These are phyloP conservation scores for Macrocentrus cingulum DNA, from an alignment of 1,140 invertebrate genomes.

Conservation along the genomic window DNA sequence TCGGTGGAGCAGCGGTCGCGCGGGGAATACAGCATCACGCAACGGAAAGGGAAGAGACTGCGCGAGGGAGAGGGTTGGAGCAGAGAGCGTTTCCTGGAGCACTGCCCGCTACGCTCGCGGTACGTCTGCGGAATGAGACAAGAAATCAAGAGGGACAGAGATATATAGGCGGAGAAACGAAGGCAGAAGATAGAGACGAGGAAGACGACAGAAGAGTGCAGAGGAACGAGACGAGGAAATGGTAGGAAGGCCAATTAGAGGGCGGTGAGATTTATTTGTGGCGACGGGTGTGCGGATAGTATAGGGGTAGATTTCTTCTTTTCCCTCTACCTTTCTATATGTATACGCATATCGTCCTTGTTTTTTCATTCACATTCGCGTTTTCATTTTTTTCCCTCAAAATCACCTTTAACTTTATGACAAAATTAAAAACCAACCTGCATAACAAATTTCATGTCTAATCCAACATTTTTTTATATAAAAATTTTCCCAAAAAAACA, in stretches of 20 bases:
- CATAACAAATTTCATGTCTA: no score
- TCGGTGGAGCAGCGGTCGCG: constrained; percentile 19
- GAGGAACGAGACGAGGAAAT: constrained; percentile 50
- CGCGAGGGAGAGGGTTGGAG: constrained; percentile 30
- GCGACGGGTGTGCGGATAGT: constrained; percentile 56
- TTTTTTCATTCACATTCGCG: constrained; percentile 2
- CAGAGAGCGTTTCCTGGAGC: constrained; percentile 48
- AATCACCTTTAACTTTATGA: no score
- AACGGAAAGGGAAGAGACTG: constrained; percentile 4
- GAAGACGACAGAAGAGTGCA: constrained; percentile 32
- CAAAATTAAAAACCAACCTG: no score
- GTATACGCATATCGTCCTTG: background rate
- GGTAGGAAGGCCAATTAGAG: constrained; percentile 59
- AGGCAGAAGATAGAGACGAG: constrained; percentile 10
- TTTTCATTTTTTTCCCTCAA: background rate
- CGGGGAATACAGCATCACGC: background rate
- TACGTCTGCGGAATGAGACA: constrained; percentile 34
- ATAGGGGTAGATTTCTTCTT: constrained; percentile 44
- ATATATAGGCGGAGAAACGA: constrained; percentile 4
- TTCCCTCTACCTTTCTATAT: constrained; percentile 9
- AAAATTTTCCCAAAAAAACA: no score
- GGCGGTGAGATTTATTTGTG: constrained; percentile 58
- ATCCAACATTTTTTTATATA: no score
- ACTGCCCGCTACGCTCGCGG: constrained; percentile 43
- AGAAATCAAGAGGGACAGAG: constrained; percentile 32